Evolutionary conservation across 1,140 invertebrate genomes (phyloP), one percentile per base, ranked within the genome.

Genomic region (Elymnias hypermnestra): DNA sequence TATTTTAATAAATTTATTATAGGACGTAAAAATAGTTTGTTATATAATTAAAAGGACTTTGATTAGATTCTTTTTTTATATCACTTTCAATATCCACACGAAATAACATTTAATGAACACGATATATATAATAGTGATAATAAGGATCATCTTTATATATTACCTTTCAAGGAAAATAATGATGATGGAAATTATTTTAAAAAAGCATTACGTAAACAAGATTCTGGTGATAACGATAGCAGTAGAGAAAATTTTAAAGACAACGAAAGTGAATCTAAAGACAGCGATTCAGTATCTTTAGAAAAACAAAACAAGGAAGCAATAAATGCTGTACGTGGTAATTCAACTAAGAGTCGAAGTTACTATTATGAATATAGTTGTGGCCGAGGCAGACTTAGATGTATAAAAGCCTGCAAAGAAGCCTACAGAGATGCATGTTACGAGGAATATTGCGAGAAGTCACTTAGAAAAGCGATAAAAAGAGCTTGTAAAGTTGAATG

Each of bases 391-490:
- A 51, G 35, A 17, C 1, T 15, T 0, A 43, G 18, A 18, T 51
- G 48, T n/a, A 9, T 51, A 1, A 44, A 44, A 9, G 33, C 48
- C 3, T 51, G 48, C 15, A 51, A 51, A 39, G 19, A 29, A 10
- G 40, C 48, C n/a, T 51, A 44, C 7, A 31, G 35, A 13, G 31
- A 44, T 1, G 25, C 35, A 1, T 51, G 48, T 19, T 6, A 29
- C 5, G 0, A 14, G 1, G 25, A 23, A 9, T 13, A n/a, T 8
- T 51, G 48, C 15, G 2, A 5, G 1, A 15, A 14, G 1, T 14
- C 1, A 0, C 6, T 44, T 9, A 38, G 33, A 9, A 19, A 5
- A 9, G 14, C 4, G 7, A 10, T 44, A 12, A 44, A 14, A 31
- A 44, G 10, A 7, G 15, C 12, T 8, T 51, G 48, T 28, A 38